Conservation (phyloP, 2,113 vertebrate species). For the Ameiurus melas region DNA sequence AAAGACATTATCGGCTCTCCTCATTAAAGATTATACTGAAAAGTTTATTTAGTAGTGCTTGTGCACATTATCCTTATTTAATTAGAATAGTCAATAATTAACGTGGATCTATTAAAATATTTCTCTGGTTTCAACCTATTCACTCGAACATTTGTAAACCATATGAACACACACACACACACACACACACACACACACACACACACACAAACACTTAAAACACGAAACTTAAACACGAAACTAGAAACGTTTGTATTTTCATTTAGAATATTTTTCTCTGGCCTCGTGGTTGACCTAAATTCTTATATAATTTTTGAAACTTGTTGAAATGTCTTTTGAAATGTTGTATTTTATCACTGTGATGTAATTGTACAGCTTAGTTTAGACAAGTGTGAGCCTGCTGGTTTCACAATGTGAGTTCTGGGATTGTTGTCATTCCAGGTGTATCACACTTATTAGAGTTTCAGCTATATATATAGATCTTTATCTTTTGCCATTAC, state of each 20-base stretch:
- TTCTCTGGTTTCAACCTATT: constrained; percentile 22
- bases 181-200: not conserved
- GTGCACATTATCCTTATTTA: constrained; percentile 48
- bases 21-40: constrained; percentile 45
- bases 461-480: constrained; percentile 75
- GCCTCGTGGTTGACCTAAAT: not conserved
- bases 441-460: constrained; percentile 76
- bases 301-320: not conserved
- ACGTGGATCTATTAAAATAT: constrained; percentile 37
- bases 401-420: constrained; percentile 75
- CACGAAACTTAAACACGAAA: not conserved
- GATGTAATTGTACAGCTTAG: constrained; percentile 74
- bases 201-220: too few relatives aligned
- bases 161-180: not conserved
- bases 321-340: not conserved
- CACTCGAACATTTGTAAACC: constrained; percentile 6
- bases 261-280: not conserved
- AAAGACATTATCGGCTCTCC: constrained; percentile 60
- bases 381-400: constrained; percentile 71
- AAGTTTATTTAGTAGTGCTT: constrained; percentile 49
- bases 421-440: constrained; percentile 76
- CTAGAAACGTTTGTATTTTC: not conserved
- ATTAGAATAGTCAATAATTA: constrained; percentile 51
- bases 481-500: not conserved
- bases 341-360: constrained; percentile 44